A percentile compares a stretch with the other conserved stretches of the same genome.
Conservation (phyloP, 92 coral and sea anemone species). For the Siderastrea radians region DNA sequence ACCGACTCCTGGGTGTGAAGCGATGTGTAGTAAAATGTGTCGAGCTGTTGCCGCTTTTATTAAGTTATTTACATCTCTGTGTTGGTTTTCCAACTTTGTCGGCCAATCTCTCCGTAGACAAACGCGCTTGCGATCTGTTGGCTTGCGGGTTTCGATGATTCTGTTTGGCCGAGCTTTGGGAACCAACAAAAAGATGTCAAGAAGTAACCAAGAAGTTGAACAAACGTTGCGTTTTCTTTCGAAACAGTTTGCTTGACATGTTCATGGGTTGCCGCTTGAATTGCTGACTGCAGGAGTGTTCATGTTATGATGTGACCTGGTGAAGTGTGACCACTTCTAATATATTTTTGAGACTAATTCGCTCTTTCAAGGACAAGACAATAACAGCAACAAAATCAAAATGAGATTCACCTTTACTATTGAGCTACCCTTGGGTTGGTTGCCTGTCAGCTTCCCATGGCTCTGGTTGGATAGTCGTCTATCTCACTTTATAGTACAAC, state of each 20-base stretch:
- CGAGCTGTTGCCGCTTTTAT: neutral
- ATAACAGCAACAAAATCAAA: neutral
- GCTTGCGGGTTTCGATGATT: neutral
- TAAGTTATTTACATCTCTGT: neutral
- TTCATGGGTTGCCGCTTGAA: neutral
- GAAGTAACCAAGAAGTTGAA: neutral
- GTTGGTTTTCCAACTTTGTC: neutral
- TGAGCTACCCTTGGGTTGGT: too few species aligned
- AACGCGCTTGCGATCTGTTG: neutral
- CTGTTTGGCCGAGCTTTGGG: neutral
- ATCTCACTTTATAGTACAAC: too few species aligned
- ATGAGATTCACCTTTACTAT: too few species aligned
- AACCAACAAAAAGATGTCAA: neutral
- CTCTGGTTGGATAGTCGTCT: too few species aligned
- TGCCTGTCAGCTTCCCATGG: too few species aligned
- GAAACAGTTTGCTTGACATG: neutral
- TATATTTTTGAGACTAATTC: too few species aligned
- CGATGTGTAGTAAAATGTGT: neutral
- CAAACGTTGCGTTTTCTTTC: neutral
- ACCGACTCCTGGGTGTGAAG: conserved; percentile 97
- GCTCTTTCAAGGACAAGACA: neutral
- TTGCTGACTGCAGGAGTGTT: neutral
- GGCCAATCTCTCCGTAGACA: neutral
- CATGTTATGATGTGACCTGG: too few species aligned
- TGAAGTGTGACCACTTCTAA: too few species aligned